A percentile compares a stretch with the other conserved stretches of the same genome.
phyloP scores from a whole-genome alignment of 2,797 vertebrate genomes.

The Coreius guichenoti region DNA sequence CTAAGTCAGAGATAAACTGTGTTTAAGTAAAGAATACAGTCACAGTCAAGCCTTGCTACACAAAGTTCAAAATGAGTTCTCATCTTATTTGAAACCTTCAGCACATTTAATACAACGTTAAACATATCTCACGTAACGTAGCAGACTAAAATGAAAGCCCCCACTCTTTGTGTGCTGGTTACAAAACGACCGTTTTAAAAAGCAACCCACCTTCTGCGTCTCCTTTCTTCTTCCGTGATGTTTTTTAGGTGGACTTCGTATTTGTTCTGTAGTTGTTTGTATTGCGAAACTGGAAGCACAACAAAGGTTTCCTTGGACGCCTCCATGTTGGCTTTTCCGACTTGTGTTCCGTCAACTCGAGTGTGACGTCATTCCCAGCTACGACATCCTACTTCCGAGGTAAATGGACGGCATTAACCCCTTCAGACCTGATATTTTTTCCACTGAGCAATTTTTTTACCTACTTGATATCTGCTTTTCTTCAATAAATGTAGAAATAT shows the following conservation, averaged over 20 bases:
- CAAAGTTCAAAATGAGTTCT: neutral
- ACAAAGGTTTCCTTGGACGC: conserved; percentile 34
- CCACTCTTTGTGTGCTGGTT: neutral
- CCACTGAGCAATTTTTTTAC: neutral
- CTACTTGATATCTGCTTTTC: neutral
- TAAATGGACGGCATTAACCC: neutral
- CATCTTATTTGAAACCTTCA: no score
- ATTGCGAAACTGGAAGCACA: conserved; percentile 34
- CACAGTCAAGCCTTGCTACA: neutral
- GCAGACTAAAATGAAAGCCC: neutral
- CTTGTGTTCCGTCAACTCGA: conserved; percentile 1
- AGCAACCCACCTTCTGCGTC: neutral
- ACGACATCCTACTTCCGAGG: neutral
- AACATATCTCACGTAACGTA: neutral
- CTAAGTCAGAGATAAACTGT: neutral
- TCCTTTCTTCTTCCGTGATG: conserved; percentile 7
- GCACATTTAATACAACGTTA: neutral
- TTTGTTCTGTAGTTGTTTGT: conserved; percentile 36
- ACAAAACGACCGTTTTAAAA: neutral
- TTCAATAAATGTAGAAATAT: neutral
- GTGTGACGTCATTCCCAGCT: neutral
- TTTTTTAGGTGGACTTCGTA: conserved; percentile 39
- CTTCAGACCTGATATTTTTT: neutral
- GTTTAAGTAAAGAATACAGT: neutral
- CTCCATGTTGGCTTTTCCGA: conserved; percentile 41